Conservation (phyloP, 2,888 invertebrate genomes). For the Chloroclystis v-ata region DNA sequence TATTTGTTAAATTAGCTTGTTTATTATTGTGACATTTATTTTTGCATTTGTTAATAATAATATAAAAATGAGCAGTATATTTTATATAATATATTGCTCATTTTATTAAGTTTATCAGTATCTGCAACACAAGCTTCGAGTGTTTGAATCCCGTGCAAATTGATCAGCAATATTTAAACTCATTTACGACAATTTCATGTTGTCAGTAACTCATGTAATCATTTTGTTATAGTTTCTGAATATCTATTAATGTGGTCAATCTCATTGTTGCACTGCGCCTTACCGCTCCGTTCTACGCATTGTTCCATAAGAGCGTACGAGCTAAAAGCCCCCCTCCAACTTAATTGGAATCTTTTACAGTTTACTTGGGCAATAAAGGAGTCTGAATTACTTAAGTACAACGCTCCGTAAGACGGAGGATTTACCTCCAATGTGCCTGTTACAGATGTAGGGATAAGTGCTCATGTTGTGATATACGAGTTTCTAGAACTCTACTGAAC, state of each 20-base stretch:
- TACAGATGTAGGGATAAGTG: conserved; percentile 39
- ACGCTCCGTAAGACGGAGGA: conserved; percentile 27
- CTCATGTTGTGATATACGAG: conserved; percentile 19
- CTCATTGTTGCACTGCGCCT: conserved; percentile 24
- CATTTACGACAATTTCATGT: too few species aligned
- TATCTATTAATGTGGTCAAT: conserved; percentile 24
- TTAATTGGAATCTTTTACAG: conserved; percentile 77
- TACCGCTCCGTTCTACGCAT: conserved; percentile 31
- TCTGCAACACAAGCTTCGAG: too few species aligned
- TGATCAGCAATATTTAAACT: too few species aligned
- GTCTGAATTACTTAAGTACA: conserved; percentile 45
- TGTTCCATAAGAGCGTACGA: conserved; percentile 57
- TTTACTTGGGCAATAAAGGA: conserved; percentile 67
- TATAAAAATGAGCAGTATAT: too few species aligned
- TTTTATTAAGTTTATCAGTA: too few species aligned
- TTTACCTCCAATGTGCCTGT: conserved; percentile 37
- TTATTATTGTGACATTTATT: too few species aligned
- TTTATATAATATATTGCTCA: too few species aligned
- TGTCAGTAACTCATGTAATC: too few species aligned
- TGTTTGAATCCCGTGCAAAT: too few species aligned
- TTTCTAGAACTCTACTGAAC: conserved; percentile 9
- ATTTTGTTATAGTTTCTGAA: too few species aligned
- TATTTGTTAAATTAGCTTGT: too few species aligned
- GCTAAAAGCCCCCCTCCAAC: conserved; percentile 50
- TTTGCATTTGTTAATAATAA: too few species aligned